Conservation (phyloP, 1,140 invertebrate genomes). For the Caenorhabditis latens region DNA sequence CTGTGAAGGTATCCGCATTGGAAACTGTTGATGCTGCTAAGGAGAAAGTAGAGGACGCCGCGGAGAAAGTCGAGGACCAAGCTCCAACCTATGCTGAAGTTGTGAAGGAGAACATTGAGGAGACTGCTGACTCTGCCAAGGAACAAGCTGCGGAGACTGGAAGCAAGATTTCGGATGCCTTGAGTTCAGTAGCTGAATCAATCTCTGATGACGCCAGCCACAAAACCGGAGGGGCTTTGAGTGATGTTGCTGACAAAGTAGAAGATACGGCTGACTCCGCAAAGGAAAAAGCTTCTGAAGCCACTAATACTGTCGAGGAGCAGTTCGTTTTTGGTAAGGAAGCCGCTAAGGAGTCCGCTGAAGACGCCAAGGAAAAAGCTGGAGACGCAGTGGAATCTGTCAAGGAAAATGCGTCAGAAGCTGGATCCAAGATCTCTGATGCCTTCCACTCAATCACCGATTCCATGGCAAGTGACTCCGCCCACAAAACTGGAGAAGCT, state of each 20-base stretch:
- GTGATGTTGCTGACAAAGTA: background rate
- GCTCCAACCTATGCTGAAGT: background rate
- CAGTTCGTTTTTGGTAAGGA: too few relatives aligned
- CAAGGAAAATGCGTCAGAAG: background rate
- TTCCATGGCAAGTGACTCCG: background rate
- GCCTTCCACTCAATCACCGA: background rate
- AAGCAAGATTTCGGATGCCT: background rate
- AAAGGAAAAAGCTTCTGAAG: background rate
- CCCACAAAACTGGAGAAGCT: constrained; percentile 2
- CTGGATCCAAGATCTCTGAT: background rate
- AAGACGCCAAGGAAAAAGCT: background rate
- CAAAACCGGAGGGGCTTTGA: background rate
- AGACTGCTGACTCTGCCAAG: background rate
- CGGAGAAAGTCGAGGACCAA: background rate
- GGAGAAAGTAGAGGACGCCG: background rate
- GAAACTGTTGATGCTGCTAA: background rate
- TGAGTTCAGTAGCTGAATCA: background rate
- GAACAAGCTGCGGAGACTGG: background rate
- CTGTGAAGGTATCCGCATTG: too few relatives aligned
- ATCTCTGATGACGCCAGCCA: background rate
- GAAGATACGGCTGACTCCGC: background rate
- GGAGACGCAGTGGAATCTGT: background rate
- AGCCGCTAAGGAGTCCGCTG: background rate
- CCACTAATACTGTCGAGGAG: too few relatives aligned
- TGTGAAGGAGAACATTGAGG: background rate